Conservation (phyloP, 2,797 vertebrate genomes). For the Arremon aurantiirostris region DNA sequence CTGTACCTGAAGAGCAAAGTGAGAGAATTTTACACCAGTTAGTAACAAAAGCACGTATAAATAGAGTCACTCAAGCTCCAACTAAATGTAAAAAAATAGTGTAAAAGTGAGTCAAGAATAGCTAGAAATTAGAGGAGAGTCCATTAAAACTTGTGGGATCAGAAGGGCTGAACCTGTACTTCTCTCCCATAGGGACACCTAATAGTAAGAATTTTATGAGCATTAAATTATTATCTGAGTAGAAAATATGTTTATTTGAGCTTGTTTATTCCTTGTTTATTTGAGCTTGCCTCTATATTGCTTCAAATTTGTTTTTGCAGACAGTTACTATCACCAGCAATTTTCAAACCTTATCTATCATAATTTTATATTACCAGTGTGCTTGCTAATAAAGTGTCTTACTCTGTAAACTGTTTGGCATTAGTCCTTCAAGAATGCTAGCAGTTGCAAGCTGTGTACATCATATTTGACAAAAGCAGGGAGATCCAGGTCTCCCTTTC, state of each 20-base stretch:
- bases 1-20: accelerated
- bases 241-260: too few species aligned
- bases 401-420: accelerated
- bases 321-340: neutral
- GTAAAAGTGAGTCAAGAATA: neutral
- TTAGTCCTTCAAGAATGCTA: neutral
- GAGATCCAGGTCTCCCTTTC: neutral
- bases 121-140: neutral
- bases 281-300: neutral
- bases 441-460: neutral
- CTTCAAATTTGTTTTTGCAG: neutral
- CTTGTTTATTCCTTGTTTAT: neutral
- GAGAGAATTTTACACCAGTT: neutral
- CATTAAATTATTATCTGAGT: neutral
- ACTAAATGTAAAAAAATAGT: neutral
- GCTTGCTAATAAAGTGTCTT: neutral
- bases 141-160: neutral
- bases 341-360: neutral
- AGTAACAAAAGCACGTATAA: neutral
- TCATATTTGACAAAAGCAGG: neutral
- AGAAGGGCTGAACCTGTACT: neutral
- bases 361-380: neutral
- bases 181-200: neutral
- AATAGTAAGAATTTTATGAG: neutral
- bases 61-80: neutral